Conservation (phyloP, 2,888 invertebrate species). For the Thecophora atra region DNA sequence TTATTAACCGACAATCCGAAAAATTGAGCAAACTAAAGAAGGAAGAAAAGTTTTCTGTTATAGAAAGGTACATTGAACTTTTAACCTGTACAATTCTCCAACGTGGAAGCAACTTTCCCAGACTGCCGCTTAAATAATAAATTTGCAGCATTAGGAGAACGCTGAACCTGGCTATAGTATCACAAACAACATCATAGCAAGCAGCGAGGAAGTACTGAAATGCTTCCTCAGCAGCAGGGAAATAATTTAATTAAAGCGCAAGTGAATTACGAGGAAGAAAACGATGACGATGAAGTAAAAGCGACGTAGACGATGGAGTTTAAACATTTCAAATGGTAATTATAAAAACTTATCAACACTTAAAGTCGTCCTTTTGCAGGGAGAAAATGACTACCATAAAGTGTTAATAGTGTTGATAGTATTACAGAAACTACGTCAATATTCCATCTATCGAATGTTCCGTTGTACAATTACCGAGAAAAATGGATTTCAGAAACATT, state of each 20-base stretch:
- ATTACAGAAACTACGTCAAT: no score
- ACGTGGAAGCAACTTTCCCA: background rate
- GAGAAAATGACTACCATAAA: no score
- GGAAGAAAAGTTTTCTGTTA: background rate
- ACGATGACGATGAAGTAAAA: background rate
- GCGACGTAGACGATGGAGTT: background rate
- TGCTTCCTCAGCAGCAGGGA: background rate
- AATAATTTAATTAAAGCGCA: conserved; percentile 14
- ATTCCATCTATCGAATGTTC: no score
- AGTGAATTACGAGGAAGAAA: background rate
- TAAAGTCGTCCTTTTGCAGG: no score
- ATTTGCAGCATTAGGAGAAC: conserved; percentile 11
- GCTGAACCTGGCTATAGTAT: conserved; percentile 10
- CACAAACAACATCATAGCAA: background rate
- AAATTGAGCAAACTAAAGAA: background rate
- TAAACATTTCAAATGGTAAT: no score
- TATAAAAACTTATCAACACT: no score
- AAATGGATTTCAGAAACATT: no score
- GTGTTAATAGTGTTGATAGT: no score
- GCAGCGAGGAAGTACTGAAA: background rate
- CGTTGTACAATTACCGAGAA: no score
- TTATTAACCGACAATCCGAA: background rate
- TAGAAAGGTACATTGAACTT: conserved; percentile 24
- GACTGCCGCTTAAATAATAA: conserved; percentile 32
- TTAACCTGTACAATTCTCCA: background rate